phyloP scores from a whole-genome alignment of 2,888 invertebrate genomes.

The Caenorhabditis angaria region DNA sequence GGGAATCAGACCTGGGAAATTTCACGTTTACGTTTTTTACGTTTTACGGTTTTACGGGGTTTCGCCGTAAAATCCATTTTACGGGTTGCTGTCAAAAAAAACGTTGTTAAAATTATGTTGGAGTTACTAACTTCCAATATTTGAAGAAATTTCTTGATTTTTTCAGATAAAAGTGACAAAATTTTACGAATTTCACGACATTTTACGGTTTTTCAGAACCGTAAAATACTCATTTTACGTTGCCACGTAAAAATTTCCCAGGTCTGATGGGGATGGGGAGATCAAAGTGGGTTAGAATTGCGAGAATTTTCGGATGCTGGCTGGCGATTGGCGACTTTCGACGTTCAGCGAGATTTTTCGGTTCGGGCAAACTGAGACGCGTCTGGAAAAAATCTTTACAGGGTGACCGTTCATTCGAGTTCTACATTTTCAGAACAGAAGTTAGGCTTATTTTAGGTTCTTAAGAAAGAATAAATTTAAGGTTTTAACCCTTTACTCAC shows the following conservation, averaged over 20 bases:
- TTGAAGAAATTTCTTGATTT: neutral
- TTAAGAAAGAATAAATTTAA: too few relatives aligned
- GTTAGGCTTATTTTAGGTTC: too few relatives aligned
- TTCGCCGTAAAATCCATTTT: too few relatives aligned
- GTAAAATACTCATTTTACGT: too few relatives aligned
- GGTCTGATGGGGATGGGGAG: neutral
- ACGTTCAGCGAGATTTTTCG: constrained; percentile 49
- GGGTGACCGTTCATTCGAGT: too few relatives aligned
- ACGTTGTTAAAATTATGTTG: neutral
- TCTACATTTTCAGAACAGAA: too few relatives aligned
- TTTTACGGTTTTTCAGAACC: neutral
- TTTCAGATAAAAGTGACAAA: neutral
- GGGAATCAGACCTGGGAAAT: too few relatives aligned
- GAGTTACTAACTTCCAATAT: neutral
- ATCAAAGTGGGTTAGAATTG: constrained; percentile 16
- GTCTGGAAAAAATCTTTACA: constrained; percentile 28
- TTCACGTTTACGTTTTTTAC: too few relatives aligned
- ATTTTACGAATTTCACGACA: neutral
- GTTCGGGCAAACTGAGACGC: constrained; percentile 45
- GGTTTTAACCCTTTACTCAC: constrained; percentile 9
- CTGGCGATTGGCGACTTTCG: constrained; percentile 26
- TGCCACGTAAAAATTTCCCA: too few relatives aligned
- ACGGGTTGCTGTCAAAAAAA: too few relatives aligned
- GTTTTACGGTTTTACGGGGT: too few relatives aligned
- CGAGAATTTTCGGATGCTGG: constrained; percentile 28